These are phyloP conservation scores for Smittia aterrima DNA, from an alignment of 2,888 invertebrate genomes.

Conservation along the genomic window DNA sequence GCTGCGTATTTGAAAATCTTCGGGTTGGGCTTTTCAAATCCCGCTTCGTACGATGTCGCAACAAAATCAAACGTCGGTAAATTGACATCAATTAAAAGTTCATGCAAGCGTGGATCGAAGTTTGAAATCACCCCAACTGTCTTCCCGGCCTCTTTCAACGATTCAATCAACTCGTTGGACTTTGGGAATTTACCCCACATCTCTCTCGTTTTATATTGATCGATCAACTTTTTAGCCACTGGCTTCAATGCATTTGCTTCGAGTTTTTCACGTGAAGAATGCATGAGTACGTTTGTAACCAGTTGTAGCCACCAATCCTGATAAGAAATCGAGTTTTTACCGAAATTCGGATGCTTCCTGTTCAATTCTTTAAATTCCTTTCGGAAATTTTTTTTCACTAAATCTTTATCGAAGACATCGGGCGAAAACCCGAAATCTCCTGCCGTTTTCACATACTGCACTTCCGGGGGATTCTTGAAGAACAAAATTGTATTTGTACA, in stretches of 20 bases:
- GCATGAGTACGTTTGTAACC: slow-evolving; percentile 48
- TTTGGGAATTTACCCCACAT: slow-evolving; percentile 72
- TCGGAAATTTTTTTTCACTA: slow-evolving; percentile 61
- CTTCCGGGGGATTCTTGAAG: slow-evolving; percentile 63
- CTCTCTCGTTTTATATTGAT: slow-evolving; percentile 65
- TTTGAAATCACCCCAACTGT: slow-evolving; percentile 81
- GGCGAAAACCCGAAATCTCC: slow-evolving; percentile 59
- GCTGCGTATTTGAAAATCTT: slow-evolving; percentile 56
- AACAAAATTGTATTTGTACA: slow-evolving; percentile 83
- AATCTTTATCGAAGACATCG: slow-evolving; percentile 51
- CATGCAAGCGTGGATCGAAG: slow-evolving; percentile 76
- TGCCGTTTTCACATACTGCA: slow-evolving; percentile 71
- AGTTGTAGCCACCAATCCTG: slow-evolving; percentile 75
- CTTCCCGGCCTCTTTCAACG: slow-evolving; percentile 53
- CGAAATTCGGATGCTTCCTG: slow-evolving; percentile 74
- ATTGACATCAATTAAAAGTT: slow-evolving; percentile 63
- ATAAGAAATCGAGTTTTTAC: slow-evolving; percentile 67
- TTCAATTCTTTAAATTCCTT: slow-evolving; percentile 63
- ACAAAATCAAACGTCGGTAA: slow-evolving; percentile 75
- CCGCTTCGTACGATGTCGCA: slow-evolving; percentile 72
- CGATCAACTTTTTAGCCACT: slow-evolving; percentile 62
- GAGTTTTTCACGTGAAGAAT: slow-evolving; percentile 41
- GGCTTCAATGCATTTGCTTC: neutral
- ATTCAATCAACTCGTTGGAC: slow-evolving; percentile 58
- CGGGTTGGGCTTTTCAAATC: slow-evolving; percentile 53